phyloP scores from a whole-genome alignment of 1,140 invertebrate genomes.

The Drosophila navojoa region DNA sequence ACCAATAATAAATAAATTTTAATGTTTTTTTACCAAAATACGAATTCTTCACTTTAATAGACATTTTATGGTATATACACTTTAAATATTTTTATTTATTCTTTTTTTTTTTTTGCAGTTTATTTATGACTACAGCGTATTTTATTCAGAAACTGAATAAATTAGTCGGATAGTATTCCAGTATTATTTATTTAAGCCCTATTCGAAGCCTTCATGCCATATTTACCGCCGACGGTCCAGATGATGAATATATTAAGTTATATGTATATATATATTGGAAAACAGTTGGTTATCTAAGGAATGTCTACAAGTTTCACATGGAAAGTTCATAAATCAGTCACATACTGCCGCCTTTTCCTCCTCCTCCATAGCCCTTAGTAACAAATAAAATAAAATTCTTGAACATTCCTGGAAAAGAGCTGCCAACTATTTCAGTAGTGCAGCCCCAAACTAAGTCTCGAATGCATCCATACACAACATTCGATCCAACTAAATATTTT shows the following conservation, averaged over 20 bases:
- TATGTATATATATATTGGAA: background rate
- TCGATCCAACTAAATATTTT: conserved; percentile 55
- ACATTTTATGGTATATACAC: too few relatives aligned
- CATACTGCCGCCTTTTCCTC: background rate
- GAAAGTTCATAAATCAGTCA: conserved; percentile 37
- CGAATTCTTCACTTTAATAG: too few relatives aligned
- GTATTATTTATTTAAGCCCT: too few relatives aligned
- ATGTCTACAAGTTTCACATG: background rate
- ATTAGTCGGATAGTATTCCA: too few relatives aligned
- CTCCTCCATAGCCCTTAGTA: background rate
- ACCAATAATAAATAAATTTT: too few relatives aligned
- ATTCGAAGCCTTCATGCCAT: too few relatives aligned
- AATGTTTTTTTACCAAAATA: too few relatives aligned
- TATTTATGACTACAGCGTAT: too few relatives aligned
- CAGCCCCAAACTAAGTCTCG: conserved; percentile 9
- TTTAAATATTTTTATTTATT: too few relatives aligned
- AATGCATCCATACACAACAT: conserved; percentile 16
- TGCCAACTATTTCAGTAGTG: conserved; percentile 27
- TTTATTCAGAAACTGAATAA: too few relatives aligned
- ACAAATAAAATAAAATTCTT: conserved; percentile 28
- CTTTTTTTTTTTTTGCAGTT: too few relatives aligned
- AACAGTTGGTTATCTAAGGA: background rate
- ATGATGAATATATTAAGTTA: background rate
- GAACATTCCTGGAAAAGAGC: conserved; percentile 42
- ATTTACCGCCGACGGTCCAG: too few relatives aligned